Percentiles rank a stretch among this genome's conserved stretches.
Conservation (phyloP, 2,113 vertebrate genomes). For the Xiphias gladius region DNA sequence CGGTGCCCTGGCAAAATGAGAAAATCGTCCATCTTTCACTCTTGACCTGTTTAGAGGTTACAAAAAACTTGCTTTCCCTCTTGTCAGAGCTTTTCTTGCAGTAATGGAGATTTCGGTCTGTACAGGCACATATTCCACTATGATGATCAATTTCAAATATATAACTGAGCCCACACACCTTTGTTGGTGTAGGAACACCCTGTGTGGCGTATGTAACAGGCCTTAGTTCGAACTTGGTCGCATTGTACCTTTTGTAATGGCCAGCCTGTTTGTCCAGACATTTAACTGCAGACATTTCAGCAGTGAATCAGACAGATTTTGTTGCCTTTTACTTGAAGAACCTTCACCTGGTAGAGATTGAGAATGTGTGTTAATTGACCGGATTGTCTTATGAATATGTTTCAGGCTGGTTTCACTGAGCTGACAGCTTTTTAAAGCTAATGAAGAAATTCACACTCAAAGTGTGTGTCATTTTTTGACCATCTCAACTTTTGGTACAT, state of each 20-base stretch:
- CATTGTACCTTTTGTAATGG: not conserved
- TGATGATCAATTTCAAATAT: not conserved
- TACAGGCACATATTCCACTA: not conserved
- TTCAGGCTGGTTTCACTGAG: not conserved
- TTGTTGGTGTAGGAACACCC: not conserved
- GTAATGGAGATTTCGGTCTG: not conserved
- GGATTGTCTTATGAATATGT: not conserved
- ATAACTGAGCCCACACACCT: not conserved
- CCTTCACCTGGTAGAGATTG: not conserved
- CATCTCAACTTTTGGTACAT: not conserved
- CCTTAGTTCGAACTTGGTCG: slow-evolving; percentile 18
- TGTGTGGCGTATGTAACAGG: slow-evolving; percentile 37
- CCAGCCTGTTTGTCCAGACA: not conserved
- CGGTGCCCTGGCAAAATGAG: not conserved
- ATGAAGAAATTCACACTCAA: not conserved
- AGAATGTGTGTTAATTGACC: slow-evolving; percentile 8
- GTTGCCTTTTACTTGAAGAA: slow-evolving; percentile 23
- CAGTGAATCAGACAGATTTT: not conserved
- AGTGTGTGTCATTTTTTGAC: not conserved
- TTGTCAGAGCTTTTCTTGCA: not conserved
- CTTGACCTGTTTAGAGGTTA: not conserved
- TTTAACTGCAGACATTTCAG: slow-evolving; percentile 13
- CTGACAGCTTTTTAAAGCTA: not conserved
- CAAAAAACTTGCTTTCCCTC: not conserved
- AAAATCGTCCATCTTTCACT: not conserved